Evolutionary conservation across 2,888 invertebrate genomes (phyloP), one percentile per base, ranked within the genome.

Genomic region (Drosophila kokeensis): DNA sequence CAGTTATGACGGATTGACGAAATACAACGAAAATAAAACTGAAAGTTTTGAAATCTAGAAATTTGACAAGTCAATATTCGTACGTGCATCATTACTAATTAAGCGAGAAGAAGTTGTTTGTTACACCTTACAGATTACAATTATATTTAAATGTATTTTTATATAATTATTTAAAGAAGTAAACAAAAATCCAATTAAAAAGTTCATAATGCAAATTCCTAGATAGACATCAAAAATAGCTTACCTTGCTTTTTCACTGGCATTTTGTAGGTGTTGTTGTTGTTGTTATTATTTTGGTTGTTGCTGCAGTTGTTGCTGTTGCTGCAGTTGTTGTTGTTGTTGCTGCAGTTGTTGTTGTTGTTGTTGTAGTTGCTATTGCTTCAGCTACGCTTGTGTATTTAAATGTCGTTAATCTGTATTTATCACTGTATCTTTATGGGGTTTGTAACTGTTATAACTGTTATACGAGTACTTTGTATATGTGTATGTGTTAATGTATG

Each of bases 171-270:
- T 5, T 5, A n/a, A 60, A 53, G 21, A 57, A 61, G 40, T 57
- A 45, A 76, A 55, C 55, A 36, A 32, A 61, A 15, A 29, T 21
- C 2, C 21, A 15, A 11, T 5, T n/a, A 42, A n/a, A n/a, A n/a
- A 42, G 11, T 42, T 13, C 10, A 42, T 21, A 6, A 21, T 4
- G 24, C 21, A 45, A 1, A 24, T 45, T 45, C 15, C 8, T 21
- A 2, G 8, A 45, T 52, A 55, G 18, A 13, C n/a, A n/a, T 52
- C 49, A 54, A 30, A 50, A 58, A 45, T 48, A n/a, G 73, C 81
- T 82, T 81, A 86, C 86, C 86, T 88, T 86, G 86, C 79, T 86
- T 86, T 81, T 86, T 86, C 66, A 86, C 86, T 76, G 86, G 86
- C 86, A 86, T 86, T 77, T 76, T 88, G 72, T 79, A 60, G 78